Evolutionary conservation across 2,797 vertebrate genomes (phyloP).

Genomic region (Enteromius radiatus): DNA sequence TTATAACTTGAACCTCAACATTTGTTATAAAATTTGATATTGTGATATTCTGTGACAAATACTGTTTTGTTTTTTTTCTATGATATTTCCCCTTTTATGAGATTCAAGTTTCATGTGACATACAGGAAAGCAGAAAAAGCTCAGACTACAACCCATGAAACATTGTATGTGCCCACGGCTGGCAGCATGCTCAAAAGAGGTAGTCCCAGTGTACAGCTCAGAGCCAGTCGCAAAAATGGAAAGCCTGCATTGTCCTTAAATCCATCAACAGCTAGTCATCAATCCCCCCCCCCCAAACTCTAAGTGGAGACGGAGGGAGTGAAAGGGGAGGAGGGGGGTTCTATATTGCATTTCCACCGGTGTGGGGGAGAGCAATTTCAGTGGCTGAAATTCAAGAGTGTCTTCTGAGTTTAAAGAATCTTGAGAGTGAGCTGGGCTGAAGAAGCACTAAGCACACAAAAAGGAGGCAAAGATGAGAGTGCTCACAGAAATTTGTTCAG

Average conservation of each 20-base stretch:
- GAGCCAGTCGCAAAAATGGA: slow-evolving; percentile 20
- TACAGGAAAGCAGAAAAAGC: neutral
- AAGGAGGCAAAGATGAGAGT: neutral
- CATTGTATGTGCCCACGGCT: neutral
- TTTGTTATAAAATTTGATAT: neutral
- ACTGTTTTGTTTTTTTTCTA: no score
- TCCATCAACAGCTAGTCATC: slow-evolving; percentile 58
- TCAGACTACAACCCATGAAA: neutral
- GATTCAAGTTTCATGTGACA: neutral
- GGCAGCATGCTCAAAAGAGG: slow-evolving; percentile 5
- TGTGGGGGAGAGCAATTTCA: slow-evolving; percentile 42
- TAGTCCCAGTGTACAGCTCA: neutral
- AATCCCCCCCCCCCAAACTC: slow-evolving; percentile 32
- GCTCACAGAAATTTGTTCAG: neutral
- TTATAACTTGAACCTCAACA: neutral
- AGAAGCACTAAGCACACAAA: slow-evolving; percentile 16
- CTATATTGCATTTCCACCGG: slow-evolving; percentile 50
- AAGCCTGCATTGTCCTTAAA: slow-evolving; percentile 43
- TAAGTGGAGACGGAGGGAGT: neutral
- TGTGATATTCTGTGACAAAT: neutral
- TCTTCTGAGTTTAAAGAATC: slow-evolving; percentile 38
- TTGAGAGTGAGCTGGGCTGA: slow-evolving; percentile 7
- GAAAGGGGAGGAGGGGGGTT: neutral
- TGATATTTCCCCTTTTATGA: neutral
- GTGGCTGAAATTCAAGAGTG: slow-evolving; percentile 49